Conservation (phyloP, 1,140 invertebrate genomes). For the Ips typographus region DNA sequence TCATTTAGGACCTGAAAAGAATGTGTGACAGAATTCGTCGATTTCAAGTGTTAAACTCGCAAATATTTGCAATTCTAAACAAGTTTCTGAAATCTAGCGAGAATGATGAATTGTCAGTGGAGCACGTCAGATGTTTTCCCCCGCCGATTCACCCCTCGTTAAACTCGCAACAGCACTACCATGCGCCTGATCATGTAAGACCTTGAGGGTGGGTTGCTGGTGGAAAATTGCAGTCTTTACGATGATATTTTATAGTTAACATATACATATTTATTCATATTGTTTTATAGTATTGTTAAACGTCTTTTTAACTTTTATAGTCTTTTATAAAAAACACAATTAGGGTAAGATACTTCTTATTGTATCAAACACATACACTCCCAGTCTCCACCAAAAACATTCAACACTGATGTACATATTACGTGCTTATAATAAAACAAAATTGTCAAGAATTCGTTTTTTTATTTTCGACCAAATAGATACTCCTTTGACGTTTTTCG, state of each 20-base stretch:
- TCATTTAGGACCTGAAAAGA: conserved; percentile 82
- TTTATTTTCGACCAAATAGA: too few relatives aligned
- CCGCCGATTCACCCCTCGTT: conserved; percentile 83
- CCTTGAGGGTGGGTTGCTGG: conserved; percentile 33
- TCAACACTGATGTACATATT: background rate
- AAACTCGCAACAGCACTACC: conserved; percentile 61
- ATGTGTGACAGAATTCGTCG: conserved; percentile 97
- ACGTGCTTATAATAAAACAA: background rate
- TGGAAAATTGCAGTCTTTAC: background rate
- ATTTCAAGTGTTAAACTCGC: conserved; percentile 97
- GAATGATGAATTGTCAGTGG: conserved; percentile 83
- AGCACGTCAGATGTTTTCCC: conserved; percentile 96
- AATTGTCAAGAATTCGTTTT: too few relatives aligned
- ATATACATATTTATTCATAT: conserved; percentile 28
- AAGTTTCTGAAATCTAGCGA: conserved; percentile 91
- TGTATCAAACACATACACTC: conserved; percentile 17
- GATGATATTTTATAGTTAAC: conserved; percentile 20
- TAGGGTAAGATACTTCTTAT: conserved; percentile 19
- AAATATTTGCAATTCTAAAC: conserved; percentile 96
- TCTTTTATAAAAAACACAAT: conserved; percentile 29
- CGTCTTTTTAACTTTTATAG: conserved; percentile 35
- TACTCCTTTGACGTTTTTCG: too few relatives aligned
- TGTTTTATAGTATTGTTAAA: conserved; percentile 36
- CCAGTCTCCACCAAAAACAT: background rate
- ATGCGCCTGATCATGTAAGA: conserved; percentile 61